Conservation (phyloP, 1,140 invertebrate species). For the Chionoecetes opilio region DNA sequence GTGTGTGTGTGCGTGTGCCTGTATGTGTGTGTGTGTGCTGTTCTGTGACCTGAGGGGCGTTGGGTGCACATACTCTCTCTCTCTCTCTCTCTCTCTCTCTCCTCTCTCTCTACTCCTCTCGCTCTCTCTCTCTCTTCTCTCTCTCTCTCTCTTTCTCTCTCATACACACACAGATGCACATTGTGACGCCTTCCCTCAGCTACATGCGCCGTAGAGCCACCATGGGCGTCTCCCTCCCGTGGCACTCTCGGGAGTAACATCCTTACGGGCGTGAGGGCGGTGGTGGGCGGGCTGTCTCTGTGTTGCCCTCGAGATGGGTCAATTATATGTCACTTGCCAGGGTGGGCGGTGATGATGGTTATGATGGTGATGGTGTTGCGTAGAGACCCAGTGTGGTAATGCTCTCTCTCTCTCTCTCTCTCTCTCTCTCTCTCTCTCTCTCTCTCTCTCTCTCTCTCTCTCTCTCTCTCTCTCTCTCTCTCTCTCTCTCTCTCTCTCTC, state of each 20-base stretch:
- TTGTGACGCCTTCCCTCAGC: too few relatives aligned
- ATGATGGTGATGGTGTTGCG: too few relatives aligned
- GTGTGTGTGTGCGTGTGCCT: neutral
- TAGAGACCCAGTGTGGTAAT: neutral
- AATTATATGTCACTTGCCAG: neutral
- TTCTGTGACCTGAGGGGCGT: neutral
- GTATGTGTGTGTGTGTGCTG: neutral
- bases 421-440: slow-evolving; percentile 27
- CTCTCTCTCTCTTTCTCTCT: slow-evolving; percentile 18
- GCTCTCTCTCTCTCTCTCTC: neutral
- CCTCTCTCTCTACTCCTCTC: too few relatives aligned
- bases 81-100: slow-evolving; percentile 8
- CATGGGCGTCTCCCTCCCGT: neutral
- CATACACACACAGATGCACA: slow-evolving; percentile 14
- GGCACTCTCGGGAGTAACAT: neutral
- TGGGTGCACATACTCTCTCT: neutral
- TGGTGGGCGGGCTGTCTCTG: neutral
- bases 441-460: slow-evolving; percentile 14
- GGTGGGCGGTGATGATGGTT: neutral
- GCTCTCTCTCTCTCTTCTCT: neutral
- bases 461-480: neutral
- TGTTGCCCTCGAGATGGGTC: neutral
- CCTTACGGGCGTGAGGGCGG: neutral
- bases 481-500: too few relatives aligned
- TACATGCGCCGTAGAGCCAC: neutral